Percentiles rank a stretch among this genome's conserved stretches.
Evolutionary conservation across 2,113 vertebrate genomes (phyloP).

Genomic region (Corythornis vintsioides): DNA sequence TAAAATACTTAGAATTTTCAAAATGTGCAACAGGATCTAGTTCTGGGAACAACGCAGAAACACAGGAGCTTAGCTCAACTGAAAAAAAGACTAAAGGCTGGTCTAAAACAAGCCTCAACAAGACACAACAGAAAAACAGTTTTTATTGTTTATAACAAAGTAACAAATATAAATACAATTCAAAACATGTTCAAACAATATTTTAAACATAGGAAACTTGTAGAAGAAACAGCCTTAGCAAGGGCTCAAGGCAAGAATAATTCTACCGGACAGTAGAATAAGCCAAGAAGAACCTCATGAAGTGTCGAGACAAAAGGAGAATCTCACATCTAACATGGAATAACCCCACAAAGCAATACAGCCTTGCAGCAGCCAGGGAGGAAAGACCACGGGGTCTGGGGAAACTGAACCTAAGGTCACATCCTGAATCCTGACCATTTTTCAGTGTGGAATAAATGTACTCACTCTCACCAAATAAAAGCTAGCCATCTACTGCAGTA

Average conservation of each 20-base stretch:
- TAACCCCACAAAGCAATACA: background rate
- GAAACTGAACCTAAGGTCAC: background rate
- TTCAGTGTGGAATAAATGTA: background rate
- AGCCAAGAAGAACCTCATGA: background rate
- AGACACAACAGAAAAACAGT: background rate
- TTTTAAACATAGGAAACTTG: background rate
- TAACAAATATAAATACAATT: constrained; percentile 19
- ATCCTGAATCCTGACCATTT: background rate
- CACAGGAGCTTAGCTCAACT: background rate
- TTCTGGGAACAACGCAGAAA: background rate
- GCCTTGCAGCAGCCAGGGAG: background rate
- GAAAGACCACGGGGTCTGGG: background rate
- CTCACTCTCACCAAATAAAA: background rate
- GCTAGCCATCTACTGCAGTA: background rate
- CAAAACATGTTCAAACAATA: background rate
- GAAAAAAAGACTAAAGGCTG: background rate
- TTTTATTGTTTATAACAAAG: background rate
- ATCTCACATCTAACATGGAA: background rate
- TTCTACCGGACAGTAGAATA: background rate
- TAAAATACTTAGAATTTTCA: background rate
- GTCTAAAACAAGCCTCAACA: constrained; percentile 6
- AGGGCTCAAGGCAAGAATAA: background rate
- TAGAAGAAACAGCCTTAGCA: background rate
- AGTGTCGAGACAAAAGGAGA: background rate
- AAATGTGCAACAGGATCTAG: background rate